phyloP scores from a whole-genome alignment of 2,888 invertebrate species.

The Xylocampa areola region DNA sequence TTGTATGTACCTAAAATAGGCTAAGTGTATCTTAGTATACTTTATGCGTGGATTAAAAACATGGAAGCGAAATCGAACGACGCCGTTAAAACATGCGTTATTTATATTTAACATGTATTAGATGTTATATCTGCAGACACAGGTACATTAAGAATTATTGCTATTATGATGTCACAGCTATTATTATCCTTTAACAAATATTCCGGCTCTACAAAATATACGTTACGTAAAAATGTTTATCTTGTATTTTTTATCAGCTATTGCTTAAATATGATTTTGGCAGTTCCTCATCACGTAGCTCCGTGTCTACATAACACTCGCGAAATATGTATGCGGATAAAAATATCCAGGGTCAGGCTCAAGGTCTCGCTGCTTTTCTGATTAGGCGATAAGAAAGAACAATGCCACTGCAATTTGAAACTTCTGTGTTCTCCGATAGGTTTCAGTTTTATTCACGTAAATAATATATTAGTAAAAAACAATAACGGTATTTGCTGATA shows the following conservation, averaged over 20 bases:
- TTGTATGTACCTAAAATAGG: not conserved
- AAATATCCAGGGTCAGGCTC: conserved; percentile 88
- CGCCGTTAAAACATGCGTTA: too few species aligned
- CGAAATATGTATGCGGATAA: conserved; percentile 86
- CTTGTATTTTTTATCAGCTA: conserved; percentile 66
- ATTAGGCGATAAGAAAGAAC: conserved; percentile 84
- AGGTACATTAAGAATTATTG: conserved; percentile 1
- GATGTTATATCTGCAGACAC: not conserved
- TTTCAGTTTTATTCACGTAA: conserved; percentile 62
- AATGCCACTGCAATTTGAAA: conserved; percentile 67
- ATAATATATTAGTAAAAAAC: conserved; percentile 68
- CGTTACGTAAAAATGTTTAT: conserved; percentile 57
- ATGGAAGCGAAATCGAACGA: too few species aligned
- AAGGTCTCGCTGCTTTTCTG: conserved; percentile 87
- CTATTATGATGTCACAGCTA: conserved; percentile 42
- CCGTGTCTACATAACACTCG: conserved; percentile 78
- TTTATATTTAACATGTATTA: too few species aligned
- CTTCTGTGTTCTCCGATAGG: conserved; percentile 65
- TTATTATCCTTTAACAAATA: conserved; percentile 46
- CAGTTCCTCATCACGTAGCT: conserved; percentile 74
- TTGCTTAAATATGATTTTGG: conserved; percentile 66
- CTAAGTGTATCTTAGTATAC: not conserved
- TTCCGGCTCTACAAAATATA: conserved; percentile 34
- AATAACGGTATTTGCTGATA: conserved; percentile 85
- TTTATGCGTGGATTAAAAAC: not conserved